phyloP scores from a whole-genome alignment of 1,140 invertebrate species.

The Potamilus streckersoni region DNA sequence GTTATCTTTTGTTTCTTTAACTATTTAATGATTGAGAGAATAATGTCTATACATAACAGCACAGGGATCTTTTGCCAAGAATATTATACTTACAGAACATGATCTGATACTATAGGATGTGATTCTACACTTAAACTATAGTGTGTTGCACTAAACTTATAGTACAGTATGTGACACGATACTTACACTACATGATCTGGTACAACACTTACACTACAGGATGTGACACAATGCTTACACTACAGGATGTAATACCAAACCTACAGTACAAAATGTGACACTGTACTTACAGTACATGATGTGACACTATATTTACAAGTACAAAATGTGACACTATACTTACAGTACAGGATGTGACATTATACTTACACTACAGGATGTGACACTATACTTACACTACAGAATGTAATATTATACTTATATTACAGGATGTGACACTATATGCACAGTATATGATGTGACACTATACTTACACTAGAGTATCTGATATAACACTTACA shows the following conservation, averaged over 20 bases:
- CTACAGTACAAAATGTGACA: conserved; percentile 32
- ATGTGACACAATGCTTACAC: too few relatives aligned
- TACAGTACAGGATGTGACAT: conserved; percentile 27
- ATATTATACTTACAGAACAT: too few relatives aligned
- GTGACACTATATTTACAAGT: not conserved
- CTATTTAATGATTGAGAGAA: too few relatives aligned
- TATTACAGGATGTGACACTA: conserved; percentile 23
- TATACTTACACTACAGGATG: too few relatives aligned
- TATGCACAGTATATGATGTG: not conserved
- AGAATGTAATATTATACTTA: conserved; percentile 4
- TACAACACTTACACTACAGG: not conserved
- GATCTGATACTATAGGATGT: too few relatives aligned
- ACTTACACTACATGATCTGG: conserved; percentile 32
- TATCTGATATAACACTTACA: not conserved
- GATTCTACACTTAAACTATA: not conserved
- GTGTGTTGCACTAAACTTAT: not conserved
- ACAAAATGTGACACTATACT: not conserved
- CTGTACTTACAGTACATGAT: not conserved
- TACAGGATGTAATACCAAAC: not conserved
- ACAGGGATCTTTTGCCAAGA: too few relatives aligned
- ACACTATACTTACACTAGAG: not conserved
- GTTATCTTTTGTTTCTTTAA: too few relatives aligned
- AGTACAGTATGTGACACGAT: not conserved
- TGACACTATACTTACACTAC: conserved; percentile 23
- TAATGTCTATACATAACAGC: too few relatives aligned